Evolutionary conservation across 2,888 invertebrate species (phyloP).

Genomic region (Oasisia sp.): DNA sequence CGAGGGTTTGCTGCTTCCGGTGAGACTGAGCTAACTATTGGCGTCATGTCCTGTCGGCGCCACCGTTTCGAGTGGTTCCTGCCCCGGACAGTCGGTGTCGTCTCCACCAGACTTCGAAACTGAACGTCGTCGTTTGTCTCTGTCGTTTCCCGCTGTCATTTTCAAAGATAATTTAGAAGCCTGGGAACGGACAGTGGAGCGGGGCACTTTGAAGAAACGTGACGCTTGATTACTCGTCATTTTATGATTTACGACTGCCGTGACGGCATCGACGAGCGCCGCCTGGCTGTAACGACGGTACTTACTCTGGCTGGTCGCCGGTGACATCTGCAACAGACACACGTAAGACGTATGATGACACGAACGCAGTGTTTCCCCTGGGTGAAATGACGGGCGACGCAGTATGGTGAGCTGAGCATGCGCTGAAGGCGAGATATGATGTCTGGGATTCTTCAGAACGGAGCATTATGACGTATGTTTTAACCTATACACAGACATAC

Average conservation of each 20-base stretch:
- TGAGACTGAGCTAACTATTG: not conserved
- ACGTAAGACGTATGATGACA: not conserved
- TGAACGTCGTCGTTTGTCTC: not conserved
- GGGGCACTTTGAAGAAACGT: not conserved
- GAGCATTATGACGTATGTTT: no score
- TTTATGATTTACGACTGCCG: not conserved
- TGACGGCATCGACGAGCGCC: not conserved
- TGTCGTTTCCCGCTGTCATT: not conserved
- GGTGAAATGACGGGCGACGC: no score
- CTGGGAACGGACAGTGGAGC: not conserved
- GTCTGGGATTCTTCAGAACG: no score
- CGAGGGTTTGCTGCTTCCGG: not conserved
- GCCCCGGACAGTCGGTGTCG: not conserved
- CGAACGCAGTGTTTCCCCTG: not conserved
- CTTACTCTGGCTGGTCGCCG: not conserved
- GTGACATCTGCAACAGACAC: not conserved
- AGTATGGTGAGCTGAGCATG: no score
- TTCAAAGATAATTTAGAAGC: not conserved
- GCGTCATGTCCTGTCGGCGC: not conserved
- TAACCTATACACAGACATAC: no score
- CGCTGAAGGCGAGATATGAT: no score
- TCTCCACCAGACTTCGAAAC: not conserved
- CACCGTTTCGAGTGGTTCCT: not conserved
- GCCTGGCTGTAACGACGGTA: not conserved
- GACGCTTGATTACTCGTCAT: constrained; percentile 1